Evolutionary conservation across 1,140 invertebrate species (phyloP).

Genomic region (Amphibalanus amphitrite): DNA sequence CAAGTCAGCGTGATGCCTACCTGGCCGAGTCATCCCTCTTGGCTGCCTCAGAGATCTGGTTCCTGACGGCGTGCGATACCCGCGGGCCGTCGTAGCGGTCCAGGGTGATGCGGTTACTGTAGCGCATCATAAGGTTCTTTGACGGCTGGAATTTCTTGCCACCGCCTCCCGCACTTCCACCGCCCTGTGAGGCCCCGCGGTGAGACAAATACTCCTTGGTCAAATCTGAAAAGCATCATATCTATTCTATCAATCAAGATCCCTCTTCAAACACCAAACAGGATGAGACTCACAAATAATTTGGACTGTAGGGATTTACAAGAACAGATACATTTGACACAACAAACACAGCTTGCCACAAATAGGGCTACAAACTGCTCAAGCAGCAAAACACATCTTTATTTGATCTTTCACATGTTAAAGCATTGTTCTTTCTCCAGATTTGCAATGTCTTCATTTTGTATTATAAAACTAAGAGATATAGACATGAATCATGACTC

Average conservation of each 20-base stretch:
- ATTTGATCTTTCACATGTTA: neutral
- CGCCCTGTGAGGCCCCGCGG: neutral
- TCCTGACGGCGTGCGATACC: constrained; percentile 14
- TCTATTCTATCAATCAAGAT: neutral
- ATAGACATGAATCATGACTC: neutral
- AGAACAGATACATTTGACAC: too few species aligned
- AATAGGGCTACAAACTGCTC: neutral
- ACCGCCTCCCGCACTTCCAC: too few species aligned
- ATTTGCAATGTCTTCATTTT: neutral
- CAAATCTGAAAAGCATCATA: neutral
- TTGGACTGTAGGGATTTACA: neutral
- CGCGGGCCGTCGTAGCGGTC: constrained; percentile 7
- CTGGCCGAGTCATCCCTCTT: neutral
- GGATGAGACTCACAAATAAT: neutral
- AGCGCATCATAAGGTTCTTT: neutral
- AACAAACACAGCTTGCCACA: too few species aligned
- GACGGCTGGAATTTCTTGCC: neutral
- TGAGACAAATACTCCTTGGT: neutral
- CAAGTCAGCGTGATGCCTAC: neutral
- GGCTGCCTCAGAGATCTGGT: constrained; percentile 11
- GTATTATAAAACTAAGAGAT: neutral
- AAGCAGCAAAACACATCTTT: neutral
- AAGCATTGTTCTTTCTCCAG: too few species aligned
- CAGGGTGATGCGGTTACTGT: neutral
- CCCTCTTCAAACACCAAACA: neutral